phyloP scores from a whole-genome alignment of 2,888 invertebrate genomes.

The Andrena camellia region DNA sequence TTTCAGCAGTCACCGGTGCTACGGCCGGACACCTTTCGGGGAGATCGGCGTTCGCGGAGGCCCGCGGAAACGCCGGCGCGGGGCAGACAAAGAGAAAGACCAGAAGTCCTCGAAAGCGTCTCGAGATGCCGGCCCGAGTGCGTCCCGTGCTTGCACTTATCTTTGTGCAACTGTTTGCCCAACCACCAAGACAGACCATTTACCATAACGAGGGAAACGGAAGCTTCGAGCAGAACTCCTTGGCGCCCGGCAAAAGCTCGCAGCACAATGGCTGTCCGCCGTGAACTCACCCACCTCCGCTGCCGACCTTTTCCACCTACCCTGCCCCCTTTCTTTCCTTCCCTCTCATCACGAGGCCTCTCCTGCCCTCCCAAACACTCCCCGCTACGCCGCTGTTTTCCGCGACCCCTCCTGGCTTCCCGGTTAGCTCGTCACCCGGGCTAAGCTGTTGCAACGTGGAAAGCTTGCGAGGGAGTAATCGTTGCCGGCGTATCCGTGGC shows the following conservation, averaged over 20 bases:
- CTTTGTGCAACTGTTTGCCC: conserved; percentile 82
- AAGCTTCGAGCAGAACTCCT: conserved; percentile 73
- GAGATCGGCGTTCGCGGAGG: conserved; percentile 47
- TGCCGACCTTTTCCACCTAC: conserved; percentile 35
- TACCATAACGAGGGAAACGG: conserved; percentile 82
- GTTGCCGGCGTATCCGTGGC: conserved; percentile 19
- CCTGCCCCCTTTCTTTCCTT: conserved; percentile 19
- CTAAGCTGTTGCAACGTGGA: conserved; percentile 4
- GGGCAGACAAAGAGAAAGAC: conserved; percentile 50
- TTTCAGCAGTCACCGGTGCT: conserved; percentile 55
- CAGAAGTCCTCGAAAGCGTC: conserved; percentile 77
- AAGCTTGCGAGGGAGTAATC: conserved; percentile 33
- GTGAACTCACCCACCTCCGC: conserved; percentile 46
- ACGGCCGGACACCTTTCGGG: conserved; percentile 66
- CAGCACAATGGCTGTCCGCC: conserved; percentile 67
- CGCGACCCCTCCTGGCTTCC: conserved; percentile 17
- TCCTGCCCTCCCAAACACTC: not conserved
- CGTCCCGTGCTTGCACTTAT: conserved; percentile 75
- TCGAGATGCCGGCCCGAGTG: conserved; percentile 78
- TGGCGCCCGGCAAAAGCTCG: conserved; percentile 65
- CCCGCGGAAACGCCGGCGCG: conserved; percentile 33
- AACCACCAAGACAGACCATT: conserved; percentile 82
- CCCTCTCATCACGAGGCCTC: not conserved
- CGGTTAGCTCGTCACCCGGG: conserved; percentile 40
- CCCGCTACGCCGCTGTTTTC: conserved; percentile 25